phyloP scores from a whole-genome alignment of 2,113 vertebrate species.

The Planiliza haematocheilus region DNA sequence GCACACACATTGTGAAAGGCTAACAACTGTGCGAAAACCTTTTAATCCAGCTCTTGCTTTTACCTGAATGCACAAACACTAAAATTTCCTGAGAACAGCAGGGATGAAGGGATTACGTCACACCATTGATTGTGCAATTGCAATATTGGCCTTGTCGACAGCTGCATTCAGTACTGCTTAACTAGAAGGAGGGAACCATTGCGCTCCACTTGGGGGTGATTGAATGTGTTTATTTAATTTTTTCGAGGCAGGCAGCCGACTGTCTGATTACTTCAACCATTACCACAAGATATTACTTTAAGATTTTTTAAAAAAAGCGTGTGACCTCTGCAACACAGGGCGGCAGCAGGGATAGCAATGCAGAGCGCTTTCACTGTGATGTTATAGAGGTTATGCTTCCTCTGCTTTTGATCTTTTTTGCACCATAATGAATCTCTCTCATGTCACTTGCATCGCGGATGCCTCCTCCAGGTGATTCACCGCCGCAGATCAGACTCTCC shows the following conservation, averaged over 20 bases:
- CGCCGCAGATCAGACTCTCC: slow-evolving; percentile 61
- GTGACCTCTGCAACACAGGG: slow-evolving; percentile 12
- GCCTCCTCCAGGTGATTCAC: slow-evolving; percentile 65
- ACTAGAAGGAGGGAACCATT: slow-evolving; percentile 63
- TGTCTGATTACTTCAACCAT: slow-evolving; percentile 53
- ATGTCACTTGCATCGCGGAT: slow-evolving; percentile 37
- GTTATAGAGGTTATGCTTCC: slow-evolving; percentile 24
- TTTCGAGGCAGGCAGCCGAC: slow-evolving; percentile 30
- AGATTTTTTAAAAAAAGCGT: background rate
- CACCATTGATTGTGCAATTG: slow-evolving; percentile 62
- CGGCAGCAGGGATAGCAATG: slow-evolving; percentile 42
- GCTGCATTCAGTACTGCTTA: slow-evolving; percentile 49
- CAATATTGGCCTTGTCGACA: slow-evolving; percentile 52
- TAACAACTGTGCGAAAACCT: slow-evolving; percentile 8
- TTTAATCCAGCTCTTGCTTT: slow-evolving; percentile 18
- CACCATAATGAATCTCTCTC: slow-evolving; percentile 58
- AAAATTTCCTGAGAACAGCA: slow-evolving; percentile 24
- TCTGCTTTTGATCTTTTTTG: slow-evolving; percentile 44
- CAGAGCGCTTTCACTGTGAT: slow-evolving; percentile 14
- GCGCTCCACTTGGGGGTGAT: slow-evolving; percentile 67
- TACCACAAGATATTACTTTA: slow-evolving; percentile 25
- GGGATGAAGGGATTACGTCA: slow-evolving; percentile 50
- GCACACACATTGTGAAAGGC: background rate
- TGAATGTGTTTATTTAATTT: slow-evolving; percentile 64
- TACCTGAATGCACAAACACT: slow-evolving; percentile 16